A percentile compares a stretch with the other conserved stretches of the same genome.
phyloP scores from a whole-genome alignment of 2,888 invertebrate species.

The Athalia rosae region DNA sequence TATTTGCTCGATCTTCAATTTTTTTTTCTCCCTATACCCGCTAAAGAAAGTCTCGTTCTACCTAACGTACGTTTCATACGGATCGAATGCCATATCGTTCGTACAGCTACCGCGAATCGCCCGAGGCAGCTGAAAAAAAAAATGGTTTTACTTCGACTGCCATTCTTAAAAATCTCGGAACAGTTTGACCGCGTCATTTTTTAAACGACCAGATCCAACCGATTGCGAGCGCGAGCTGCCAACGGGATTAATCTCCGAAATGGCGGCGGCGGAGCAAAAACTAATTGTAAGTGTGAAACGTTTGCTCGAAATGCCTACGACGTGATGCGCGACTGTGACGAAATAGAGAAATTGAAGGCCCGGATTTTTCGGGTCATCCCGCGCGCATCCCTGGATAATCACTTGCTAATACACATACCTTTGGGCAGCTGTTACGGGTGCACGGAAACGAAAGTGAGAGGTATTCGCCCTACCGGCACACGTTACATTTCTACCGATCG shows the following conservation, averaged over 20 bases:
- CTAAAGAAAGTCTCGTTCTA: slow-evolving; percentile 15
- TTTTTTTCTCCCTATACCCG: background rate
- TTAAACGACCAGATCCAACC: no score
- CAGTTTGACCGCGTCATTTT: no score
- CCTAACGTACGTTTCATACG: background rate
- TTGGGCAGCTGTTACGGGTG: no score
- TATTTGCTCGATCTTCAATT: background rate
- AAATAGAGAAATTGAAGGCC: slow-evolving; percentile 1
- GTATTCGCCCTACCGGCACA: background rate
- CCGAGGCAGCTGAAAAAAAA: no score
- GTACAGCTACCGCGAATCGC: no score
- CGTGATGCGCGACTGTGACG: background rate
- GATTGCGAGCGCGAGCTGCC: no score
- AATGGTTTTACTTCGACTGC: no score
- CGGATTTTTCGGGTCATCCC: background rate
- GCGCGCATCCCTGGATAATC: background rate
- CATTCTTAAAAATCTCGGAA: no score
- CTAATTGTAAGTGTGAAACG: background rate
- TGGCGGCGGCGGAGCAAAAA: background rate
- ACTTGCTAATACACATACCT: no score
- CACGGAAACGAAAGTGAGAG: slow-evolving; percentile 1
- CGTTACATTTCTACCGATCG: slow-evolving; percentile 5
- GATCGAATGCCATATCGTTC: background rate
- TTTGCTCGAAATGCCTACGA: background rate
- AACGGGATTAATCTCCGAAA: background rate